Percentiles rank a stretch among this genome's conserved stretches.
phyloP scores from a whole-genome alignment of 2,888 invertebrate genomes.

The Chloroclysta siterata region DNA sequence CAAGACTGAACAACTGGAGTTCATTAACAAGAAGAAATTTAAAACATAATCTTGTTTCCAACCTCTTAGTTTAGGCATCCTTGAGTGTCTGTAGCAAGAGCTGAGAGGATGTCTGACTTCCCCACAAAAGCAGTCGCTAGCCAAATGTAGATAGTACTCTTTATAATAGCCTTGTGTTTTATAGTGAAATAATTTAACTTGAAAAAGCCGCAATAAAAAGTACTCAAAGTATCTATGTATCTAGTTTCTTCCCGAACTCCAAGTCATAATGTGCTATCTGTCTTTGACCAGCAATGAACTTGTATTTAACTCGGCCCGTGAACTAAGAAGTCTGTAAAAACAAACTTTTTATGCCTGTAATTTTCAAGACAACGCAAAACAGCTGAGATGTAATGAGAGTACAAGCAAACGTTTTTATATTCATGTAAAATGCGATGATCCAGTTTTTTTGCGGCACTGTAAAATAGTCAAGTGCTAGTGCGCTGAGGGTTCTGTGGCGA shows the following conservation, averaged over 20 bases:
- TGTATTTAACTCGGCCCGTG: slow-evolving; percentile 4
- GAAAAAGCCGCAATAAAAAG: too few relatives aligned
- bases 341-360: slow-evolving; percentile 19
- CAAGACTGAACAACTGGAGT: too few relatives aligned
- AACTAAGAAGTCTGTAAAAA: slow-evolving; percentile 23
- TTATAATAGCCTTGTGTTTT: too few relatives aligned
- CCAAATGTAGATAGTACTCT: too few relatives aligned
- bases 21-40: too few relatives aligned
- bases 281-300: slow-evolving; percentile 27
- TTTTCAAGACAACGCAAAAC: slow-evolving; percentile 18
- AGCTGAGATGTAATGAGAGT: slow-evolving; percentile 14
- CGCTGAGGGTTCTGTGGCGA: neutral
- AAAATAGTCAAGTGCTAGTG: slow-evolving; percentile 29
- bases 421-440: slow-evolving; percentile 30
- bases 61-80: too few relatives aligned
- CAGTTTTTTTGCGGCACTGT: slow-evolving; percentile 33
- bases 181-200: too few relatives aligned
- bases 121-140: too few relatives aligned
- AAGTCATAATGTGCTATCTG: neutral
- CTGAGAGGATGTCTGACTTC: too few relatives aligned
- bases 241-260: neutral
- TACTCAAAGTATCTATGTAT: too few relatives aligned
- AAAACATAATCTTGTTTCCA: too few relatives aligned
- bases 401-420: slow-evolving; percentile 28
- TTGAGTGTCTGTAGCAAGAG: too few relatives aligned